Conservation (phyloP, 2,888 invertebrate genomes). For the Nomada fucata region DNA sequence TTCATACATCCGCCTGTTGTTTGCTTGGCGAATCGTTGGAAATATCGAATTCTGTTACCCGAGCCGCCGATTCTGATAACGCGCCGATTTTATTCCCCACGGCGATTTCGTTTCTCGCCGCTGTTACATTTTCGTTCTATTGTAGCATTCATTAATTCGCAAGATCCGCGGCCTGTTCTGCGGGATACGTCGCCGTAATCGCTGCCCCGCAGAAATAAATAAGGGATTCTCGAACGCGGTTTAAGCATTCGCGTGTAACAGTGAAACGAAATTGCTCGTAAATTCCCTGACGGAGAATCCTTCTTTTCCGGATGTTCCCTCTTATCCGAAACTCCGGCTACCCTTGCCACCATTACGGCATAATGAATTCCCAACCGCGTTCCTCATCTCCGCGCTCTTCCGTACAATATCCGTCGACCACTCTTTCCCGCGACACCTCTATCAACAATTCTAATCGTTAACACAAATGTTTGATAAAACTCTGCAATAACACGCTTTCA, state of each 20-base stretch:
- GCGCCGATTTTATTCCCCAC: no score
- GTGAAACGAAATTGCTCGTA: conserved; percentile 65
- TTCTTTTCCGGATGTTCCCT: conserved; percentile 70
- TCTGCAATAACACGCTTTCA: background rate
- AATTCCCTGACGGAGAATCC: conserved; percentile 63
- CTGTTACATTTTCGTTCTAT: no score
- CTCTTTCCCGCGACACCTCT: no score
- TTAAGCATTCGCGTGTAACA: conserved; percentile 40
- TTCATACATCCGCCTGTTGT: background rate
- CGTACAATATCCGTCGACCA: no score
- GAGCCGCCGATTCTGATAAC: no score
- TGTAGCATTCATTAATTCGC: background rate
- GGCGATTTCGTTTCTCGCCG: no score
- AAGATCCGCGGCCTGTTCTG: no score
- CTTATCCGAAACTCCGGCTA: conserved; percentile 21
- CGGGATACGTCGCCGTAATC: background rate
- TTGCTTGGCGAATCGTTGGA: background rate
- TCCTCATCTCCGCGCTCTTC: conserved; percentile 57
- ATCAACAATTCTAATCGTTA: conserved; percentile 1
- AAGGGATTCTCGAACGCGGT: conserved; percentile 8
- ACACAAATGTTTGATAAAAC: background rate
- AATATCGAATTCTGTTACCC: background rate
- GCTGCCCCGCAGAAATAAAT: conserved; percentile 5
- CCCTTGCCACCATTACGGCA: conserved; percentile 51
- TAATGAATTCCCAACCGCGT: conserved; percentile 58